These are phyloP conservation scores for Congeria kusceri DNA, from an alignment of 2,888 invertebrate genomes.

Conservation along the genomic window DNA sequence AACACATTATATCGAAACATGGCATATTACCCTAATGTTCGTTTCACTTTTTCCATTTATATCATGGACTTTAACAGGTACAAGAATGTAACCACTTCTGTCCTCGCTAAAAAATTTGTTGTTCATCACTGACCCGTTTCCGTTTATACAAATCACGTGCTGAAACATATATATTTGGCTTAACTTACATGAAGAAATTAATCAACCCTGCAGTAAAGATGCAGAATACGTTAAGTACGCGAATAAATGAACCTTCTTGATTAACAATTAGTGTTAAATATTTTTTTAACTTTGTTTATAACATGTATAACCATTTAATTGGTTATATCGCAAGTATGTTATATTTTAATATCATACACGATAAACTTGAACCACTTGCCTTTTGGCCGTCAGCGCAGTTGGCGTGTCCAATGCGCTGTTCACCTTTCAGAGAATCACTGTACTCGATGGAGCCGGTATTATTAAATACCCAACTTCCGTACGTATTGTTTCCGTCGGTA, in stretches of 20 bases:
- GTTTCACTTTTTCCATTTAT: conserved; percentile 37
- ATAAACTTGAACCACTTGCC: not conserved
- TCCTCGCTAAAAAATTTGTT: conserved; percentile 57
- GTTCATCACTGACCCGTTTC: conserved; percentile 50
- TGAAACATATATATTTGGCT: conserved; percentile 15
- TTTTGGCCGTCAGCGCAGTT: conserved; percentile 29
- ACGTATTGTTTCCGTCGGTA: conserved; percentile 17
- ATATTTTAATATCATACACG: no score
- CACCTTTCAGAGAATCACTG: conserved; percentile 19
- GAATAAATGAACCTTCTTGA: no score
- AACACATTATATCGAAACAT: no score
- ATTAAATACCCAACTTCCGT: conserved; percentile 39
- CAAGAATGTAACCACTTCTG: conserved; percentile 41
- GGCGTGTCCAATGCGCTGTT: conserved; percentile 7
- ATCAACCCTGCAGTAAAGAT: no score
- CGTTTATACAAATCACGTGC: conserved; percentile 52
- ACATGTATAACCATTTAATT: no score
- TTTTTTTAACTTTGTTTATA: no score
- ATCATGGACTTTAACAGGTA: conserved; percentile 51
- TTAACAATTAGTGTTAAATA: no score
- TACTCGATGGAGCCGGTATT: conserved; percentile 37
- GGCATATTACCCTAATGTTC: conserved; percentile 38
- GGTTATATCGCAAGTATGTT: no score
- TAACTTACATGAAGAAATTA: no score
- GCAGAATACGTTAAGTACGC: no score